A percentile compares a stretch with the other conserved stretches of the same genome.
These are phyloP conservation scores for Drosophila nigricruria DNA, from an alignment of 2,888 invertebrate species.

Conservation along the genomic window DNA sequence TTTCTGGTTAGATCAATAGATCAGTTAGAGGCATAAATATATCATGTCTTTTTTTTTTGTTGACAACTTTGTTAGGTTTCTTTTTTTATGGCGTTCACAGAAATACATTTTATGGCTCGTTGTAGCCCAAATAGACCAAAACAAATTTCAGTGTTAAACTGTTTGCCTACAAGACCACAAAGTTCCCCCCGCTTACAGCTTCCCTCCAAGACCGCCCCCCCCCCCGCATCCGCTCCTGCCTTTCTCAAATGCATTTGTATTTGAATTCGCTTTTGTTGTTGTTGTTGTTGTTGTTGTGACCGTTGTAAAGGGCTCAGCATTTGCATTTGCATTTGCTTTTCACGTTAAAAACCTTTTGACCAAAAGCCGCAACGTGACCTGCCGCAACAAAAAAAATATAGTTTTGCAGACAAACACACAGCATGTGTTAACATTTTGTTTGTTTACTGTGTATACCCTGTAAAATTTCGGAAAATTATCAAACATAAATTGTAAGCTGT, in stretches of 20 bases:
- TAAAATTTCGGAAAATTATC: not conserved
- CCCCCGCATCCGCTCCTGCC: no score
- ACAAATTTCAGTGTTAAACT: slow-evolving; percentile 28
- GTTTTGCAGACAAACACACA: not conserved
- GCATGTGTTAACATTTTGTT: not conserved
- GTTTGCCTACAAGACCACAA: slow-evolving; percentile 13
- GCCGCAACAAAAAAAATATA: not conserved
- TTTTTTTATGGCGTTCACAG: slow-evolving; percentile 4
- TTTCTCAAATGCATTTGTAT: slow-evolving; percentile 28
- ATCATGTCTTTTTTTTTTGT: not conserved
- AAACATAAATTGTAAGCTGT: not conserved
- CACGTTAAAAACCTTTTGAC: slow-evolving; percentile 24
- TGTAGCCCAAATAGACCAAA: slow-evolving; percentile 17
- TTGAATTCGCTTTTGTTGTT: slow-evolving; percentile 6
- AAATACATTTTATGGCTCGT: slow-evolving; percentile 27
- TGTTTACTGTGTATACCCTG: not conserved
- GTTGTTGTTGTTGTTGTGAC: slow-evolving; percentile 4
- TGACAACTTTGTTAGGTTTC: not conserved
- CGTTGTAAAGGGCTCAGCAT: slow-evolving; percentile 34
- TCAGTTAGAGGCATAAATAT: not conserved
- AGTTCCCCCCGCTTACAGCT: not conserved
- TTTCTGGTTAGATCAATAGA: slow-evolving; percentile 4
- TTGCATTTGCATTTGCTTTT: slow-evolving; percentile 42
- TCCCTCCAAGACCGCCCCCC: no score
- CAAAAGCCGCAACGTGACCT: slow-evolving; percentile 3